Base-by-base conservation (phyloP, 2,113 vertebrate genomes). In the Tympanuchus pallidicinctus region DNA sequence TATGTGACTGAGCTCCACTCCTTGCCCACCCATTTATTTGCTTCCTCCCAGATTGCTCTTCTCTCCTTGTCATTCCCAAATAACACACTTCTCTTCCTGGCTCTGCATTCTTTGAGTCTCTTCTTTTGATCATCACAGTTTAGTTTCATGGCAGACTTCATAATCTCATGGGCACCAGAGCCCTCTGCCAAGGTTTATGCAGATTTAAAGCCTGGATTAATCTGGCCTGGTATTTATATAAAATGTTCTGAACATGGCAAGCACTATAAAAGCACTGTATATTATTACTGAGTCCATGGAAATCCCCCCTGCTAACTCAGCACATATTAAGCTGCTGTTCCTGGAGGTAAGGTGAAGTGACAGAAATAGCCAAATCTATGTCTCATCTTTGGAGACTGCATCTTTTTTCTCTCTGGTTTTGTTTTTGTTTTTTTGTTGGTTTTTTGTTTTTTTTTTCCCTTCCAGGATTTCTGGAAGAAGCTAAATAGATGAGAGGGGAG, bases 161-260 rank as follows among this genome's bases (percentile, higher is more conserved):
- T 94, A 96, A 95, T 93, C 88, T 96, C 73, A 78, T 0, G 61
- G 90, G 82, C 76, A 94, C 86, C 85, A 88, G 86, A 94, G 61
- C 34, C 70, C 63, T 90, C n/a, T 93, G 85, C 88, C 82, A 94
- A 81, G 82, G 80, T 91, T 95, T 95, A 95, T 97, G 91, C 80
- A 95, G 93, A 95, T 94, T 88, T 93, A 95, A 96, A 95, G 92
- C 76, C 73, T 70, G 90, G 91, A 91, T 92, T 97, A 95, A 90
- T 88, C 80, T 93, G 7, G 11, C 69, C 59, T 19, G 1, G 42
- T 75, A 94, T 86, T 94, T 94, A 60, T 94, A 60, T 94, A 83
- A 87, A 74, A 93, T 73, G 81, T 84, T 96, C 75, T 89, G 89
- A 92, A 71, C 48, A 70, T 34, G 32, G 50, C 47, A 91, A 91